These are phyloP conservation scores for Xestobium rufovillosum DNA, from an alignment of 2,888 invertebrate species.

Conservation along the genomic window DNA sequence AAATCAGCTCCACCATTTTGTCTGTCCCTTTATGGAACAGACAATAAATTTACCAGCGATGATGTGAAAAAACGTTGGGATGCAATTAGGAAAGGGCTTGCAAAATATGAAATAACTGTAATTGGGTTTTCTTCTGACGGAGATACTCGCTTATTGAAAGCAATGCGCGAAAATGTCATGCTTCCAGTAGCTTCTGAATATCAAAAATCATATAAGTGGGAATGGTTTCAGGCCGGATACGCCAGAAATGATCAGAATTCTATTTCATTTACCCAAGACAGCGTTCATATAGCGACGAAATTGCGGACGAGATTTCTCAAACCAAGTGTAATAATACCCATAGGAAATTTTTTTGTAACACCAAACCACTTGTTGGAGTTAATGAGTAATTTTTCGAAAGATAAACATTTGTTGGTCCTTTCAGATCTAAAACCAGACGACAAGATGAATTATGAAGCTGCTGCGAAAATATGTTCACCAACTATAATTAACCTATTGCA, in stretches of 20 bases:
- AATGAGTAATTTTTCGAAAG: constrained; percentile 11
- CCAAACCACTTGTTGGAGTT: constrained; percentile 10
- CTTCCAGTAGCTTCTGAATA: constrained; percentile 2
- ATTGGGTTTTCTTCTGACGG: constrained; percentile 17
- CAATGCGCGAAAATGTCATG: constrained; percentile 11
- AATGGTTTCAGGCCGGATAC: constrained; percentile 2
- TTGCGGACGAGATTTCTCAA: constrained; percentile 16
- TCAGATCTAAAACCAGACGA: constrained; percentile 9
- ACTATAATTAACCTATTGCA: constrained; percentile 7
- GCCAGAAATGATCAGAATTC: not conserved
- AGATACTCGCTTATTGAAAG: constrained; percentile 14
- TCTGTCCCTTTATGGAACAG: constrained; percentile 20
- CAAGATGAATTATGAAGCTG: constrained; percentile 15
- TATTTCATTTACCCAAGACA: constrained; percentile 13
- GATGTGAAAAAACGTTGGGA: constrained; percentile 21
- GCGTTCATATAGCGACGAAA: constrained; percentile 17
- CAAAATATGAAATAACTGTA: constrained; percentile 13
- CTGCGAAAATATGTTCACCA: constrained; percentile 6
- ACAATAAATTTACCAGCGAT: constrained; percentile 20
- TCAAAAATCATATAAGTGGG: not conserved
- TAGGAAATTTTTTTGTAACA: constrained; percentile 12
- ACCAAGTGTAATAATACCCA: constrained; percentile 10
- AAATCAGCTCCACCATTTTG: constrained; percentile 19
- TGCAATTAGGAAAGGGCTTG: constrained; percentile 11
- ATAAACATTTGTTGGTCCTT: constrained; percentile 14